Base-by-base conservation (phyloP, 2,113 vertebrate genomes). In the Embiotoca jacksoni region DNA sequence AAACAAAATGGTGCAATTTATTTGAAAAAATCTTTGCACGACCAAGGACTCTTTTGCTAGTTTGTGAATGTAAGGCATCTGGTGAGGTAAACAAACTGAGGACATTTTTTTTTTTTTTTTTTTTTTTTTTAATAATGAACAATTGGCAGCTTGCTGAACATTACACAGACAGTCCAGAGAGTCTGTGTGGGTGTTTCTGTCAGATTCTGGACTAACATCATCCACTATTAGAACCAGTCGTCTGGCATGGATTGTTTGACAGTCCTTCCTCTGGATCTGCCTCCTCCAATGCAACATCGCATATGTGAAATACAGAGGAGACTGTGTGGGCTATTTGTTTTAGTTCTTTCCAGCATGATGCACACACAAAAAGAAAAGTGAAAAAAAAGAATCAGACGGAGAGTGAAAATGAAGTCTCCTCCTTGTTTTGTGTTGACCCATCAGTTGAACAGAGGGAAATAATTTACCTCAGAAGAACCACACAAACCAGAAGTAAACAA, bases 401-500 rank as follows among this genome's bases (percentile, higher is more conserved):
- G 9, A 78, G 37, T 71, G 66, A 62, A 82, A 78, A 78, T 60
- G 54, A 77, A 84, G 63, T 78, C 75, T 81, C 66, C 65, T 75
- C 65, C 78, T 86, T 46, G 78, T 77, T 84, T 82, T 86, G 69
- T 83, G 89, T 78, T 84, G 88, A 87, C 89, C 89, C 82, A 84
- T 92, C 92, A 89, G 82, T 92, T 88, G 89, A 88, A 83, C 81
- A 85, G 74, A 78, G 81, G 82, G 74, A 86, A 80, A 91, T 91
- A 86, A 91, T 91, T 91, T 91, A 80, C 90, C 82, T 79, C 80
- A 77, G 79, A 92, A 90, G 81, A 91, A 86, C 80, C 65, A 75
- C 84, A 84, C 77, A 81, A 88, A 90, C 87, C 80, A 77, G 83
- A 90, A 87, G 86, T 91, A 93, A 90, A 93, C 92, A 92, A 90